These are phyloP conservation scores for Drosophila fungiperda DNA, from an alignment of 2,888 invertebrate genomes.

Conservation along the genomic window DNA sequence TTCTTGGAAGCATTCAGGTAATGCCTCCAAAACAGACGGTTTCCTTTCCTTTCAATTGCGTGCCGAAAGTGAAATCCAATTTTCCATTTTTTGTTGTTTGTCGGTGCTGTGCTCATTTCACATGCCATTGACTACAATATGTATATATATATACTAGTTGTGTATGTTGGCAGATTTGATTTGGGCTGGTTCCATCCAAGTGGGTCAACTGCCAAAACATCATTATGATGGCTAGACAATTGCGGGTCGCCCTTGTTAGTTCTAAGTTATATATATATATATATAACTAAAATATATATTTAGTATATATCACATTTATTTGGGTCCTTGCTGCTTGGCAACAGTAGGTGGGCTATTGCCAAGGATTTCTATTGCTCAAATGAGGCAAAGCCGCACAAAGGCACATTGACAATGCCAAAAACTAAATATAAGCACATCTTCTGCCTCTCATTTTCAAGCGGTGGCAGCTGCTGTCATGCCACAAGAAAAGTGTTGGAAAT, in stretches of 20 bases:
- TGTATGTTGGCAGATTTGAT: conserved; percentile 8
- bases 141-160: background rate
- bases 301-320: background rate
- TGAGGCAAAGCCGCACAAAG: conserved; percentile 20
- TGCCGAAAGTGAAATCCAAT: conserved; percentile 33
- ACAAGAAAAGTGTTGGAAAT: conserved; percentile 41
- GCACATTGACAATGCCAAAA: conserved; percentile 17
- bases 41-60: conserved; percentile 21
- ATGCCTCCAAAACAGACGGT: background rate
- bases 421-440: conserved; percentile 6
- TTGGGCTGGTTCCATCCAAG: conserved; percentile 25
- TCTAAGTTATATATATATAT: background rate
- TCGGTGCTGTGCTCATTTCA: conserved; percentile 40
- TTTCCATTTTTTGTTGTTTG: conserved; percentile 39
- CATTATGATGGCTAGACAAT: conserved; percentile 37
- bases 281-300: background rate
- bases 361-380: conserved; percentile 38
- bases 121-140: conserved; percentile 17
- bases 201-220: conserved; percentile 62
- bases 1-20: conserved; percentile 37
- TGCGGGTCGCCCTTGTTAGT: conserved; percentile 7
- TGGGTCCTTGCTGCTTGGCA: background rate
- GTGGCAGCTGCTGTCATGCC: conserved; percentile 44
- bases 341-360: conserved; percentile 30
- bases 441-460: conserved; percentile 1